Evolutionary conservation across 2,797 vertebrate genomes (phyloP).

Genomic region (Pyrocephalus nanus): DNA sequence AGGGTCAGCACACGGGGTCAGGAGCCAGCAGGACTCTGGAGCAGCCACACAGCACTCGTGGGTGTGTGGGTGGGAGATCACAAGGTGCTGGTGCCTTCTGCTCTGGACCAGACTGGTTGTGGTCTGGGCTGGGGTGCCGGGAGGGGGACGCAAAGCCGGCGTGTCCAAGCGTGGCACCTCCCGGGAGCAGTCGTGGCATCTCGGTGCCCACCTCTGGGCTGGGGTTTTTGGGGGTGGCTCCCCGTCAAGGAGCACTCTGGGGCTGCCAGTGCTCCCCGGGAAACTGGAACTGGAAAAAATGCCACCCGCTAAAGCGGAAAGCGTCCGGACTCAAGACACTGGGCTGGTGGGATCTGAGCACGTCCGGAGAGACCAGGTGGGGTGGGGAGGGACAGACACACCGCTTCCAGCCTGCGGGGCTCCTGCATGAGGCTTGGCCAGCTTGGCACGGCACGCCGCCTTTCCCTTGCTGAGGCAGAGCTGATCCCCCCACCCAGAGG

Average conservation of each 20-base stretch:
- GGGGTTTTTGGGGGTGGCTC: neutral
- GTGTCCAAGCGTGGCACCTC: neutral
- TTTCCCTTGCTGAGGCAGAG: neutral
- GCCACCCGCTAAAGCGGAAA: neutral
- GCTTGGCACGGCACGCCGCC: constrained; percentile 17
- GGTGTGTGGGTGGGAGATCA: neutral
- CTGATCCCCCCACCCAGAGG: neutral
- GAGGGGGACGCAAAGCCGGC: neutral
- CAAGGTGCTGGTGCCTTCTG: neutral
- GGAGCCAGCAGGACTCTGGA: neutral
- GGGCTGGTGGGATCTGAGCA: neutral
- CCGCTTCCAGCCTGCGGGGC: constrained; percentile 11
- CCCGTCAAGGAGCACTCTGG: neutral
- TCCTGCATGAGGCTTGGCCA: constrained; percentile 47
- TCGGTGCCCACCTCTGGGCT: fast-evolving
- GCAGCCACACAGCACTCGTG: neutral
- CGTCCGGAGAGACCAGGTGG: neutral
- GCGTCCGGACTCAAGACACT: neutral
- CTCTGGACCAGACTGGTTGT: neutral
- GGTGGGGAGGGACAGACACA: constrained; percentile 1
- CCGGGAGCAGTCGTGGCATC: neutral
- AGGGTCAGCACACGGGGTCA: neutral
- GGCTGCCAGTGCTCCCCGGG: neutral
- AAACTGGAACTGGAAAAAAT: neutral
- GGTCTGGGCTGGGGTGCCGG: neutral